Evolutionary conservation across 2,113 vertebrate genomes (phyloP).

Genomic region (Lophotis ruficrista): DNA sequence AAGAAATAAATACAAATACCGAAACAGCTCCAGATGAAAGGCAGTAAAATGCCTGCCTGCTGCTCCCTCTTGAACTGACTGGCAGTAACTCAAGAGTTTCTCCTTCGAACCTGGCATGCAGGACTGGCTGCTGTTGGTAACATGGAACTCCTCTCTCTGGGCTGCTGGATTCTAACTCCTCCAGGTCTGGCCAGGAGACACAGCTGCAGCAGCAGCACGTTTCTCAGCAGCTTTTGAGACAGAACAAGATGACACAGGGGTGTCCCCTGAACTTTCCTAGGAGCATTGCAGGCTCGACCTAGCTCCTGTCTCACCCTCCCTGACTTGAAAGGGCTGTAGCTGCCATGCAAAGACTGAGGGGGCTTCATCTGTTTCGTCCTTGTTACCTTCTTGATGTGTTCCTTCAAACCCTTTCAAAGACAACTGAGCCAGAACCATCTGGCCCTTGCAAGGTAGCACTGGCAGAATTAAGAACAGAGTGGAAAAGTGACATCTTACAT

Average conservation of each 20-base stretch:
- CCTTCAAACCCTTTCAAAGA: background rate
- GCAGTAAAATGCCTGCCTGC: constrained; percentile 15
- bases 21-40: constrained; percentile 7
- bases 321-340: background rate
- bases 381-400: background rate
- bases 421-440: background rate
- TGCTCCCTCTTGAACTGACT: constrained; percentile 16
- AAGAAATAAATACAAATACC: constrained; percentile 43
- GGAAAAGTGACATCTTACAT: background rate
- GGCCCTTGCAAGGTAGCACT: background rate
- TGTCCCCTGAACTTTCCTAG: background rate
- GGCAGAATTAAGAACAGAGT: background rate
- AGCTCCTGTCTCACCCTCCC: background rate
- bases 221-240: background rate
- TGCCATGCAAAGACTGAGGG: background rate
- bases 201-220: background rate
- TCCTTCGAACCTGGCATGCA: background rate
- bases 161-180: background rate
- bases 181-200: background rate
- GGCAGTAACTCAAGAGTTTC: background rate
- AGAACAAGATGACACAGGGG: background rate
- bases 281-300: rapidly evolving
- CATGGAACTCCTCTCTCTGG: background rate
- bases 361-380: background rate
- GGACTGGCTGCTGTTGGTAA: background rate